A percentile compares a stretch with the other conserved stretches of the same genome.
These are phyloP conservation scores for Antheraea pernyi DNA, from an alignment of 1,140 invertebrate species.

Conservation along the genomic window DNA sequence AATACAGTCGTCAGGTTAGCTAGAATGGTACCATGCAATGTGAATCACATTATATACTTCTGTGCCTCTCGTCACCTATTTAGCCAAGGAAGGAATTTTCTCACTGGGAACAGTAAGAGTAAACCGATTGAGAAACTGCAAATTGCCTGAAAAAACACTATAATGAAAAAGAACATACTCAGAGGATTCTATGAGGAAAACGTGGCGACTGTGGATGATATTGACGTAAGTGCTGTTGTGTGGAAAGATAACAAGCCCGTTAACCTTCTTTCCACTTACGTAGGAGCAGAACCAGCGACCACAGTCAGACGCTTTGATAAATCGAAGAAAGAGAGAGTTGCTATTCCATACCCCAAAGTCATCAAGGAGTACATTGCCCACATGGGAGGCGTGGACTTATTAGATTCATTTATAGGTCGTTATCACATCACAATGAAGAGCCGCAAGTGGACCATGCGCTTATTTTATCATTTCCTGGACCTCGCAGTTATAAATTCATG, in stretches of 20 bases:
- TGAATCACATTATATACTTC: conserved; percentile 22
- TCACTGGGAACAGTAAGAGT: conserved; percentile 51
- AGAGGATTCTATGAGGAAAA: conserved; percentile 43
- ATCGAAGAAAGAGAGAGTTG: conserved; percentile 49
- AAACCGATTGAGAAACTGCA: conserved; percentile 48
- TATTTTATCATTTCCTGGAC: conserved; percentile 60
- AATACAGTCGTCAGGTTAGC: conserved; percentile 23
- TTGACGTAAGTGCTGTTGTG: conserved; percentile 41
- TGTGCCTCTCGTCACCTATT: conserved; percentile 24
- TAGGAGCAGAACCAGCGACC: conserved; percentile 39
- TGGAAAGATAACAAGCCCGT: conserved; percentile 46
- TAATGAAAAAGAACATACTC: conserved; percentile 52
- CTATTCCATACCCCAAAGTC: conserved; percentile 69
- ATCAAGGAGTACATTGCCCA: conserved; percentile 73
- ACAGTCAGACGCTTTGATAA: conserved; percentile 40
- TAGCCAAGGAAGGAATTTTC: conserved; percentile 47
- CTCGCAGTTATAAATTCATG: conserved; percentile 48
- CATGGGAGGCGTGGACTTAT: conserved; percentile 73
- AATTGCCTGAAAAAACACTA: conserved; percentile 40
- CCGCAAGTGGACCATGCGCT: conserved; percentile 62
- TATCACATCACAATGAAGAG: conserved; percentile 65
- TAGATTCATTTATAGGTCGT: conserved; percentile 59
- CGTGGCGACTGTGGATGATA: conserved; percentile 38
- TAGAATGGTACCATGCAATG: conserved; percentile 22
- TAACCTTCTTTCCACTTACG: conserved; percentile 40